phyloP scores from a whole-genome alignment of 1,140 invertebrate species.

The Latrodectus geometricus region DNA sequence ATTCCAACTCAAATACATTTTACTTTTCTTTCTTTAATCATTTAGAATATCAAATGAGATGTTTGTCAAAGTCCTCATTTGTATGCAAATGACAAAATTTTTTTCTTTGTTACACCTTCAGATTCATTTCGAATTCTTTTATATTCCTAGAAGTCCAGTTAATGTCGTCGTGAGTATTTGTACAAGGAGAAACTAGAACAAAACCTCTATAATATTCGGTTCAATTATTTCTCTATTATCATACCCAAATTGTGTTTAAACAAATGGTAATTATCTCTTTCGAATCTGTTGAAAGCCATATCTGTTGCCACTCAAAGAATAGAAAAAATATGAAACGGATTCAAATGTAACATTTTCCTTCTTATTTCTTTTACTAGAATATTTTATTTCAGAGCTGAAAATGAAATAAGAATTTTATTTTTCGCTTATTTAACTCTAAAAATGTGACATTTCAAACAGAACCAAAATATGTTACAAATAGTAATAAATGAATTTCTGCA shows the following conservation, averaged over 20 bases:
- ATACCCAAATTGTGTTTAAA: not conserved
- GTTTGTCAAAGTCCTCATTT: slow-evolving; percentile 47
- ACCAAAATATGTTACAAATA: too few species aligned
- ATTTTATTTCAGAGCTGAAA: not conserved
- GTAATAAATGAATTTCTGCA: too few species aligned
- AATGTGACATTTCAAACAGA: not conserved
- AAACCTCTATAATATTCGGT: slow-evolving; percentile 22
- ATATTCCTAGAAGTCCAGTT: slow-evolving; percentile 9
- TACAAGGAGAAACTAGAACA: not conserved
- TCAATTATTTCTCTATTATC: slow-evolving; percentile 52
- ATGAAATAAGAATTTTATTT: not conserved
- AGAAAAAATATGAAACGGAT: not conserved
- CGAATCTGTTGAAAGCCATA: not conserved
- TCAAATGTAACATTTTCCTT: not conserved
- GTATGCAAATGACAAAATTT: slow-evolving; percentile 42
- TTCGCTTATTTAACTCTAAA: not conserved
- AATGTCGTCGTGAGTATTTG: slow-evolving; percentile 2
- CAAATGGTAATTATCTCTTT: slow-evolving; percentile 38
- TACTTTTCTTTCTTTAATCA: slow-evolving; percentile 27
- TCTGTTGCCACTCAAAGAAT: not conserved
- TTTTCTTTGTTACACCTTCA: slow-evolving; percentile 29
- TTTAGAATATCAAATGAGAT: slow-evolving; percentile 37
- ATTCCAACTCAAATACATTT: slow-evolving; percentile 38
- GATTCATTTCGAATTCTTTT: slow-evolving; percentile 49
- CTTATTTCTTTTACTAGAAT: not conserved